Base-by-base conservation (phyloP, 2,113 vertebrate genomes). In the Zosterops borbonicus region DNA sequence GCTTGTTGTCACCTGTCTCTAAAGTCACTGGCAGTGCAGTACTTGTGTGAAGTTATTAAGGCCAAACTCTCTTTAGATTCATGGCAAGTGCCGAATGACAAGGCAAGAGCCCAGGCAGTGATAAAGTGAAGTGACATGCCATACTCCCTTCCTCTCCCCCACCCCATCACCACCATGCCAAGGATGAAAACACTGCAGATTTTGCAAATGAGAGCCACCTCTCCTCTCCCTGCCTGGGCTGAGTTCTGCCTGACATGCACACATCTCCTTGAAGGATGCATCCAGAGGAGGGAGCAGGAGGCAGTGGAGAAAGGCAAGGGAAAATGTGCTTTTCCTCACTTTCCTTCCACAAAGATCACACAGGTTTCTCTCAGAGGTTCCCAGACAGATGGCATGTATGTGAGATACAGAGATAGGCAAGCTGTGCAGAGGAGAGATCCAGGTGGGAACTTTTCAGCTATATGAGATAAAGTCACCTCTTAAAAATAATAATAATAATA, bases 1-100 rank as follows among this genome's bases (percentile, higher is more conserved):
- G 71, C 95, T 94, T 84, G 97, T 84, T 97, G 95, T 94, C 96
- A 96, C 93, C 93, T 42, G 21, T 92, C 97, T 97, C 95, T 93
- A 95, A 96, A 97, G 95, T 97, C 96, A 97, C 96, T 87, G 90
- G 91, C 95, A 88, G 91, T 94, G 91, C 93, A 91, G 90, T 92
- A 89, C 82, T 95, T 87, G 84, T 95, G 96, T 95, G 97, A 97
- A 97, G 95, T 97, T 97, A 97, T 97, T 97, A 96, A 97, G 96
- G 95, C 91, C 95, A 96, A 94, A 94, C 95, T 92, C 94, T 86
- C 91, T 95, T 96, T 94, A 96, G 96, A 97, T 97, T 96, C 96
- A 96, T 78, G 77, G 92, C 94, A 94, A 97, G 91, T 71, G 65
- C 89, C 11, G 44, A 93, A 73, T 96, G 97, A 97, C 96, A 97